Conservation (phyloP, 92 coral and sea anemone genomes). For the Meandrina meandrites region DNA sequence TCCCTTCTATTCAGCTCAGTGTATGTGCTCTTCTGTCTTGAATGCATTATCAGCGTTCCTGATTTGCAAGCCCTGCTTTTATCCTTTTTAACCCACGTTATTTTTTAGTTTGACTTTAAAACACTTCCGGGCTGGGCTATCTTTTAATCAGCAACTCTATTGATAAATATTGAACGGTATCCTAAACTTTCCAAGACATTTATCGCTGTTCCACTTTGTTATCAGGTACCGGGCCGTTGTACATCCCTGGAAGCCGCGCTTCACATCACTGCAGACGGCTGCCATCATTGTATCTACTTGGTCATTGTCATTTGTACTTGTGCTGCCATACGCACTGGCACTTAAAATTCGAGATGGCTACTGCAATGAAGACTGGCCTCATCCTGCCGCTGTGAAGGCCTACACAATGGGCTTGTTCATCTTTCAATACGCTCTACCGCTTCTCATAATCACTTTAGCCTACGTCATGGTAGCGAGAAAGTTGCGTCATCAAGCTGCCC, state of each 20-base stretch:
- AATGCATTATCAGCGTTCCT: background rate
- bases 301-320: constrained; percentile 70
- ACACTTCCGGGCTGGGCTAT: too few species aligned
- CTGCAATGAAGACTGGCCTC: constrained; percentile 73
- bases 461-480: constrained; percentile 72
- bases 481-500: constrained; percentile 75
- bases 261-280: constrained; percentile 60
- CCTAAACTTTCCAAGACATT: background rate
- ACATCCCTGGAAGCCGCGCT: constrained; percentile 78
- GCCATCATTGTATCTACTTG: constrained; percentile 66
- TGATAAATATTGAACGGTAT: background rate
- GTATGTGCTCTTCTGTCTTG: background rate
- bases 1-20: background rate
- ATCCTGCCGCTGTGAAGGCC: constrained; percentile 55
- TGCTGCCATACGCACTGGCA: constrained; percentile 75
- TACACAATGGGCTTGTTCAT: constrained; percentile 77
- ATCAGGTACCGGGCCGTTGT: constrained; percentile 83
- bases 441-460: constrained; percentile 74
- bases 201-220: background rate
- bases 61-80: too few species aligned
- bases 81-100: too few species aligned
- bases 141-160: background rate
- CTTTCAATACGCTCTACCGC: constrained; percentile 77
- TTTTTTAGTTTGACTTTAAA: too few species aligned
- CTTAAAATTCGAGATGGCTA: constrained; percentile 55